Evolutionary conservation across 2,113 vertebrate species (phyloP).

Genomic region (Coptodon rendalli): DNA sequence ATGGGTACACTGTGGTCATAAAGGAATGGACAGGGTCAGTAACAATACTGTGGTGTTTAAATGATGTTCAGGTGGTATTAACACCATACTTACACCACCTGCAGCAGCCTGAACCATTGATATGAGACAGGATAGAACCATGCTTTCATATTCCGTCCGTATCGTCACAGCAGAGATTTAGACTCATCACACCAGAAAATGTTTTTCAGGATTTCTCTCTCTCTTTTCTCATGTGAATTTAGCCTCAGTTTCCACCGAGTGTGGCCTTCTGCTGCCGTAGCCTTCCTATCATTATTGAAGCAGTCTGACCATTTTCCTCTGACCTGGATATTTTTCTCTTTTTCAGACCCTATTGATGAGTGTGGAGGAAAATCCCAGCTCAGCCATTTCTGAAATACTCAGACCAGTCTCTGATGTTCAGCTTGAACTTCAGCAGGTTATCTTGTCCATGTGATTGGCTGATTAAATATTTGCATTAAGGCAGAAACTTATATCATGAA

Average conservation of each 20-base stretch:
- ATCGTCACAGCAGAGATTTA: background rate
- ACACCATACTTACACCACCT: background rate
- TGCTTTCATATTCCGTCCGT: fast-evolving
- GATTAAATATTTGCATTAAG: background rate
- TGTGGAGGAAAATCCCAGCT: background rate
- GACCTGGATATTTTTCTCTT: background rate
- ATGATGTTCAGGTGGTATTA: background rate
- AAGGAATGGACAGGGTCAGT: background rate
- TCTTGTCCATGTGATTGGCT: background rate
- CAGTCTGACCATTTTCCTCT: background rate
- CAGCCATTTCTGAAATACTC: background rate
- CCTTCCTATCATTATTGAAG: background rate
- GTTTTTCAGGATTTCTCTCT: background rate
- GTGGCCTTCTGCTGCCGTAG: background rate
- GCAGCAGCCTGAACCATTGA: background rate
- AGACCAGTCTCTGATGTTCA: background rate
- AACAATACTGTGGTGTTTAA: background rate
- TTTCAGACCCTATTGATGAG: fast-evolving
- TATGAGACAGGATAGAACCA: background rate
- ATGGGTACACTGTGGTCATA: background rate
- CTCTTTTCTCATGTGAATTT: background rate
- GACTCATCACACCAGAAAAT: background rate
- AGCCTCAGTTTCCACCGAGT: background rate
- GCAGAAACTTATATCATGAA: background rate
- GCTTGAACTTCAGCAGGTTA: background rate